A percentile compares a stretch with the other conserved stretches of the same genome.
These are phyloP conservation scores for Dastarcus helophoroides DNA, from an alignment of 2,888 invertebrate species.

Conservation along the genomic window DNA sequence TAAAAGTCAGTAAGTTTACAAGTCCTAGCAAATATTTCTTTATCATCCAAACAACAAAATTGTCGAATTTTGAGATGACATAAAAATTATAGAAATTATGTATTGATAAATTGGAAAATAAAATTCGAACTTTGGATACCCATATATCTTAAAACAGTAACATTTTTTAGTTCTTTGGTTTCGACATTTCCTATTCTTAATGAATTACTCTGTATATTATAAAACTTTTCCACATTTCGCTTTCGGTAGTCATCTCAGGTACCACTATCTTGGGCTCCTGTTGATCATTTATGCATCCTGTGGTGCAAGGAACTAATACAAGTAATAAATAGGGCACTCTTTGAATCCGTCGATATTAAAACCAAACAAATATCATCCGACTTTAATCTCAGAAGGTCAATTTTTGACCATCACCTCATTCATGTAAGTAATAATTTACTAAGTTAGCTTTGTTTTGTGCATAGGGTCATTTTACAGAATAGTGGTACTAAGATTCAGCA, in stretches of 20 bases:
- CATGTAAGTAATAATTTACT: slow-evolving; percentile 30
- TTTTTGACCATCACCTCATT: slow-evolving; percentile 44
- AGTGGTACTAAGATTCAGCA: slow-evolving; percentile 27
- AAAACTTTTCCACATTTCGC: no score
- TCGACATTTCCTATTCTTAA: no score
- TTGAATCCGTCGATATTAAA: slow-evolving; percentile 59
- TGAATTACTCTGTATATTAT: no score
- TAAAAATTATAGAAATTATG: no score
- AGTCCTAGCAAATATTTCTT: no score
- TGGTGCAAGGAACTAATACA: slow-evolving; percentile 89
- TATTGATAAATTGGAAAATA: no score
- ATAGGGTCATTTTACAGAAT: slow-evolving; percentile 23
- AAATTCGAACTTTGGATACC: no score
- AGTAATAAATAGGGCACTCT: slow-evolving; percentile 65
- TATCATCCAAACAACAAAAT: no score
- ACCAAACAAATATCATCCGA: slow-evolving; percentile 37
- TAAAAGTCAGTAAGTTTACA: no score
- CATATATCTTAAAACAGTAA: no score
- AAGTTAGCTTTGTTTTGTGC: slow-evolving; percentile 1
- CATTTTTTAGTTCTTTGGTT: no score
- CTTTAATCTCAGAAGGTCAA: slow-evolving; percentile 29
- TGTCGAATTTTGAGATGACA: no score
- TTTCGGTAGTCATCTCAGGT: slow-evolving; percentile 64
- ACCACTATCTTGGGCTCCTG: slow-evolving; percentile 76
- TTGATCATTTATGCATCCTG: slow-evolving; percentile 82